Conservation (phyloP, 1,140 invertebrate species). For the Amyelois transitella region DNA sequence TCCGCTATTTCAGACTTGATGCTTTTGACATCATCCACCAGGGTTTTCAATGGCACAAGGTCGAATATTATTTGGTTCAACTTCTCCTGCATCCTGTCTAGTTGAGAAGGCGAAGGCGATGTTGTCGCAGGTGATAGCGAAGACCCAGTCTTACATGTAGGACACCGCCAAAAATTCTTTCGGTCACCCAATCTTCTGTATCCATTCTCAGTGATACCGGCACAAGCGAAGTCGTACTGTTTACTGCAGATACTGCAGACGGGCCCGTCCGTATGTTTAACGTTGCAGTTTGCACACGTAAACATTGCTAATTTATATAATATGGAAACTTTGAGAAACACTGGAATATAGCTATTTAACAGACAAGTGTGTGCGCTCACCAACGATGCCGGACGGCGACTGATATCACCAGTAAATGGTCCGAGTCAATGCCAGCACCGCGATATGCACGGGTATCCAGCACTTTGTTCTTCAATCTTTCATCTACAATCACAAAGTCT, state of each 20-base stretch:
- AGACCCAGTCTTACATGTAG: slow-evolving; percentile 1
- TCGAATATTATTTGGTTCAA: no score
- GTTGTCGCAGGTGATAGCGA: not conserved
- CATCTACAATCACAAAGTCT: no score
- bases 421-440: no score
- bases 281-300: not conserved
- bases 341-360: no score
- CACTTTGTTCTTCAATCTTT: no score
- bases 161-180: slow-evolving; percentile 4
- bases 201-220: no score
- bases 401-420: no score
- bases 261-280: not conserved
- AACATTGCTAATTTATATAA: no score
- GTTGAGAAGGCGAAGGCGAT: not conserved
- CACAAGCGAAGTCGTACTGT: not conserved
- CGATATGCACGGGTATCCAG: no score
- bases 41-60: not conserved
- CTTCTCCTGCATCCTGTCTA: not conserved
- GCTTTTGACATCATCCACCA: slow-evolving; percentile 1
- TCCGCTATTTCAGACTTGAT: not conserved
- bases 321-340: no score
- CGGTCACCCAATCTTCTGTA: slow-evolving; percentile 4
- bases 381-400: no score
- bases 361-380: no score
- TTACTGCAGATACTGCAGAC: not conserved